Evolutionary conservation across 2,113 vertebrate species (phyloP), one percentile per base, ranked within the genome.

Genomic region (Chaetops frenatus): DNA sequence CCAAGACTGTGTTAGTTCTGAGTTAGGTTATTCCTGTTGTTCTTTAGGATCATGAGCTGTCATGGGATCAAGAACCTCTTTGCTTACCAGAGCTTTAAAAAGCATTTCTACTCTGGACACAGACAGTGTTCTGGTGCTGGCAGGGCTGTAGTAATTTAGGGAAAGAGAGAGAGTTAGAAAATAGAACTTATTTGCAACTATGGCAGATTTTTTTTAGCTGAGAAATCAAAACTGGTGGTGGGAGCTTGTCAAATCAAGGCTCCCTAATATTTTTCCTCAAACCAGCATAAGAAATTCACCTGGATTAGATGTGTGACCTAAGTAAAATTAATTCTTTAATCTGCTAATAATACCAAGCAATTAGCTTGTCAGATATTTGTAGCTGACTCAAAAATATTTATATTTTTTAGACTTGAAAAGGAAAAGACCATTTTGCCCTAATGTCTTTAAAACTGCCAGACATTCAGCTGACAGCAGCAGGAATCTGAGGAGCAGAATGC

Each of bases 91-190:
- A 69, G 20, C 20, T 72, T 61, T 70, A 21, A 54, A 54, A 78
- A 61, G 5, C 19, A 23, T 70, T 69, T 64, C 25, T 70, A 16
- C 53, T 89, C 31, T 3, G 3, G 38, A 6, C 18, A n/a, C 20
- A 18, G 45, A 7, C 7, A 36, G 22, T 0, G 0, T 27, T 23
- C 50, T 8, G 5, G 40, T 64, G 1, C n/a, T 69, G 62, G 54
- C 19, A 65, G 20, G 28, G 27, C 42, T 85, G 31, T 12, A 18
- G 58, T 7, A 24, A 11, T 36, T 62, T 11, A 28, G 83, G 38
- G 33, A 58, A 83, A 31, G 67, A 66, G 9, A 14, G 31, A 48
- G 36, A 82, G 8, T 7, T 57, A 31, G 62, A 53, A 58, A 61
- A 45, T 3, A 7, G 6, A 76, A 76, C 10, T 33, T 54, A 20